Base-by-base conservation (phyloP, 2,797 vertebrate species). In the Acipenser oxyrinchus region DNA sequence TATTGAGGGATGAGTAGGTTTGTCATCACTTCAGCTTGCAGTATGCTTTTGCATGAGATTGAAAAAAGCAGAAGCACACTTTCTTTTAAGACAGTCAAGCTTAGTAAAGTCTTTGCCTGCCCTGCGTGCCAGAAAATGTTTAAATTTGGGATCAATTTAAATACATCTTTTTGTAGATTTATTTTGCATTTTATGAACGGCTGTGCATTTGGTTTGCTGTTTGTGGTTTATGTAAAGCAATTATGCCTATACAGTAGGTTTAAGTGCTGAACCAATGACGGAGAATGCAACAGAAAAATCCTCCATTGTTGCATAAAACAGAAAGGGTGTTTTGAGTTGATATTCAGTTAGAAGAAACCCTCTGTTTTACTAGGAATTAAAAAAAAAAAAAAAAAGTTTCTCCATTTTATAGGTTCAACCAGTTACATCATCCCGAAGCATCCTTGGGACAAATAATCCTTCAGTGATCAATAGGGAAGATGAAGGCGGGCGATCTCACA, bases 381-480 rank as follows among this genome's bases (percentile, higher is more conserved):
- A 18, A 18, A 18, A 18, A 18, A 18, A 18, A 18, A 18, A 18
- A 18, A 18, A 18, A 18, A 37, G 23, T 37, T 37, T 37, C 37
- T 64, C 13, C 62, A 59, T 72, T 72, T 12, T 72, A n/a, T 71
- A 98, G 96, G 82, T 94, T 66, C 96, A 93, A 78, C 90, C 94
- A 1, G 87, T 92, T 50, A 80, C 91, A 0, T 37, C 37, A 37
- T 86, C 94, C 0, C 89, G 95, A n/a, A 83, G 90, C 76, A 96
- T 88, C 1, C 87, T 90, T 9, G 90, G 93, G 55, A 81, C 91
- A 2, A 89, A 85, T 0, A 66, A 89, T 48, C 93, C 92, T 0
- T 60, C 91, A 0, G 89, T 94, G 60, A 76, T 94, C 72, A 93
- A 74, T 81, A 84, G 89, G 69, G 97, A 98, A 6, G 96, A 99